These are phyloP conservation scores for Lycophotia porphyrea DNA, from an alignment of 2,888 invertebrate species.

Conservation along the genomic window DNA sequence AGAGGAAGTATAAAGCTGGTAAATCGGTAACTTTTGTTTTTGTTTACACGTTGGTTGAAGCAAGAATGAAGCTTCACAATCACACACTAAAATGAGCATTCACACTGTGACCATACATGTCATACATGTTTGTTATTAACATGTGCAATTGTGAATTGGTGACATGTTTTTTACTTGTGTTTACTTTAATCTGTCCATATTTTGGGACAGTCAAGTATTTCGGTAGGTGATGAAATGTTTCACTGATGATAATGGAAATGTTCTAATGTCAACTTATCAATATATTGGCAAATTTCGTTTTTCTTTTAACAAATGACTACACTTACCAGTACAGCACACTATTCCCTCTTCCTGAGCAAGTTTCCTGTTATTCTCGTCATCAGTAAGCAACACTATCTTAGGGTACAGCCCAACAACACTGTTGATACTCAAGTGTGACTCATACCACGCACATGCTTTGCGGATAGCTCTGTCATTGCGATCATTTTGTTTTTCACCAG, in stretches of 20 bases:
- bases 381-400: constrained; percentile 94
- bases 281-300: background rate
- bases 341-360: constrained; percentile 93
- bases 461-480: constrained; percentile 98
- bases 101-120: too few relatives aligned
- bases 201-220: background rate
- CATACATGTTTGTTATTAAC: background rate
- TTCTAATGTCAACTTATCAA: background rate
- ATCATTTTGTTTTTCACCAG: constrained; percentile 96
- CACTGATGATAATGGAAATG: background rate
- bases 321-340: constrained; percentile 92
- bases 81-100: background rate
- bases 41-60: background rate
- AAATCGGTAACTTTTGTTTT: background rate
- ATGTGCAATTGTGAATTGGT: background rate
- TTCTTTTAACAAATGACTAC: background rate
- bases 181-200: background rate
- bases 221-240: background rate
- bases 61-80: background rate
- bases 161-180: background rate
- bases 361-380: constrained; percentile 94
- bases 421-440: constrained; percentile 91
- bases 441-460: constrained; percentile 95
- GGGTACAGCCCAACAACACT: constrained; percentile 80
- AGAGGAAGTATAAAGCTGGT: background rate